Evolutionary conservation across 2,888 invertebrate genomes (phyloP).

Genomic region (Tanypteryx hageni): DNA sequence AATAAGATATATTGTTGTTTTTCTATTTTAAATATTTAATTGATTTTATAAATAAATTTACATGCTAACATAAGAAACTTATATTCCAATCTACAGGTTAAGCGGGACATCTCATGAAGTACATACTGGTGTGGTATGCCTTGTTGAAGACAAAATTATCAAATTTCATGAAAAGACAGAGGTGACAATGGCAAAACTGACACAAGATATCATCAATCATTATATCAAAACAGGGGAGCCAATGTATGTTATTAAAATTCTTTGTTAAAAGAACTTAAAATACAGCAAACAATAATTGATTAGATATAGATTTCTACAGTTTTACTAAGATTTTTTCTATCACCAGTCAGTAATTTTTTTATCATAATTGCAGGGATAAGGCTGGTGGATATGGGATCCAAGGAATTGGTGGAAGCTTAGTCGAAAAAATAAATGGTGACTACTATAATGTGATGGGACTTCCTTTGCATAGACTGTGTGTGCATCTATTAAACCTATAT

Average conservation of each 20-base stretch:
- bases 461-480: slow-evolving; percentile 81
- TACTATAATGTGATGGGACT: slow-evolving; percentile 94
- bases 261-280: too few species aligned
- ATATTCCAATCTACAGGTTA: slow-evolving; percentile 78
- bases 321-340: slow-evolving; percentile 51
- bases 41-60: slow-evolving; percentile 36
- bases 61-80: slow-evolving; percentile 42
- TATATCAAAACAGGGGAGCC: slow-evolving; percentile 95
- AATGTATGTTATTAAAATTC: slow-evolving; percentile 80
- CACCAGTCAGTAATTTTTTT: slow-evolving; percentile 53
- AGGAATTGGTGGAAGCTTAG: slow-evolving; percentile 88
- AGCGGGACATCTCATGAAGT: slow-evolving; percentile 88
- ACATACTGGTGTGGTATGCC: slow-evolving; percentile 91
- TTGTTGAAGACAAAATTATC: slow-evolving; percentile 78
- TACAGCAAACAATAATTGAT: slow-evolving; percentile 66
- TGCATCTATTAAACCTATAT: slow-evolving; percentile 69
- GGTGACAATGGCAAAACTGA: slow-evolving; percentile 88
- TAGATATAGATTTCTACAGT: slow-evolving; percentile 31
- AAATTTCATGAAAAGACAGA: slow-evolving; percentile 89
- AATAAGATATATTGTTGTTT: slow-evolving; percentile 23
- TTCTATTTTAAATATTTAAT: slow-evolving; percentile 27
- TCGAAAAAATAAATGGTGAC: slow-evolving; percentile 89
- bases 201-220: slow-evolving; percentile 84
- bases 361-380: slow-evolving; percentile 83
- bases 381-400: slow-evolving; percentile 96